Base-by-base conservation (phyloP, 2,113 vertebrate species). In the Ageneiosus marmoratus region DNA sequence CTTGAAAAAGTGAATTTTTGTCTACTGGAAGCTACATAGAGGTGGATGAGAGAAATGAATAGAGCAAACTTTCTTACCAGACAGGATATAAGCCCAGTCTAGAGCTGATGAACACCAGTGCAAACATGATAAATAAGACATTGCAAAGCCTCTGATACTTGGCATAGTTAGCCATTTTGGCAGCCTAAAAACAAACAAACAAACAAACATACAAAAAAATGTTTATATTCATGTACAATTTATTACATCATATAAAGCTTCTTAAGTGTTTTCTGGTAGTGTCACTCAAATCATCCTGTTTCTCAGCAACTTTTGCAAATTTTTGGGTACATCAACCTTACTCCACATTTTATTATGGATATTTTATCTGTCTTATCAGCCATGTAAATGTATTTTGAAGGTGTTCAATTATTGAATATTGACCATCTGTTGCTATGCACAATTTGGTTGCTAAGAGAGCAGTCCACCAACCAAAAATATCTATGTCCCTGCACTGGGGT, bases 131-230 rank as follows among this genome's bases (percentile, higher is more conserved):
- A 92, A 99, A 99, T 85, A 99, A 92, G 84, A 99, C 93, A 91
- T 98, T 97, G 92, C 97, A 99, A 86, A 98, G 89, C 92, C 95
- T 98, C 93, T 98, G 98, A 94, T 95, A 99, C 91, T 98, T 99
- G 93, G 96, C 97, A 65, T 99, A 99, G 91, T 99, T 99, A 90
- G 97, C 96, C 98, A 99, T 98, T 96, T 99, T 99, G 89, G 97
- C 96, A 92, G 96, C 96, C 98, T 99, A 87, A 20, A 91, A 94
- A 93, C 88, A 67, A 67, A 78, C 5, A 50, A 41, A 15, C 48
- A 86, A 34, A 58, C 18, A 29, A 44, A 12, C 22, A 37, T 27
- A 29, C 44, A 46, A 5, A 46, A 11, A 10, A 16, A 32, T 22
- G 27, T 32, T 8, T 20, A 75, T 18, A 50, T 75, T 53, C 55